These are phyloP conservation scores for Sebastes itinus DNA, from an alignment of 2,797 vertebrate genomes.

Conservation along the genomic window DNA sequence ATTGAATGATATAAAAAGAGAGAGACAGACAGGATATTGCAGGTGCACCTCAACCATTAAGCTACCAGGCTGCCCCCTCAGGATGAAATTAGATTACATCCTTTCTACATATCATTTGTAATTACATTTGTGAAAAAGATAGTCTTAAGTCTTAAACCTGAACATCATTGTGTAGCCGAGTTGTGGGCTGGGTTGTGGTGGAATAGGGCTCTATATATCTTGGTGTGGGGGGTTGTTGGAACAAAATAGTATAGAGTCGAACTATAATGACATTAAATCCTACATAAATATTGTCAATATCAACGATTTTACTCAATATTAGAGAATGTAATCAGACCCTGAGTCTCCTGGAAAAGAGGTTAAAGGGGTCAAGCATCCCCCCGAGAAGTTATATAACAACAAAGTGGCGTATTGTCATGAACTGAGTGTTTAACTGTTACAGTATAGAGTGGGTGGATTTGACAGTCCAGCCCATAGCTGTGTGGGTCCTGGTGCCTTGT, in stretches of 20 bases:
- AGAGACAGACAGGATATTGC: not conserved
- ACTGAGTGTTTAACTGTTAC: not conserved
- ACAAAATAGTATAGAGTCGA: not conserved
- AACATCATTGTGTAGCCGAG: not conserved
- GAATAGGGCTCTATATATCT: not conserved
- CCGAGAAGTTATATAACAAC: not conserved
- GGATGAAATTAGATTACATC: not conserved
- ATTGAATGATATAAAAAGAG: not conserved
- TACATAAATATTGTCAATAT: conserved; percentile 29
- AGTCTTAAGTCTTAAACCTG: not conserved
- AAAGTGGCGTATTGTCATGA: conserved; percentile 2
- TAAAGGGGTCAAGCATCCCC: not conserved
- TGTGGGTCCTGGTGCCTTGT: conserved; percentile 15
- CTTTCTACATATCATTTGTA: not conserved
- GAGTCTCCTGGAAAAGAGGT: conserved; percentile 9
- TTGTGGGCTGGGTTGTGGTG: not conserved
- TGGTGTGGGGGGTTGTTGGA: not conserved
- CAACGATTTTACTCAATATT: not conserved
- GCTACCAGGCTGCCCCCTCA: not conserved
- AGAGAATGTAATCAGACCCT: conserved; percentile 1
- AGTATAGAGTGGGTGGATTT: not conserved
- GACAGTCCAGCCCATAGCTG: conserved; percentile 5
- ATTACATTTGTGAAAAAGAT: not conserved
- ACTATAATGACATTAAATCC: conserved; percentile 34
- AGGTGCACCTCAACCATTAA: not conserved